Base-by-base conservation (phyloP, 1,140 invertebrate genomes). In the Pomacea maculata region DNA sequence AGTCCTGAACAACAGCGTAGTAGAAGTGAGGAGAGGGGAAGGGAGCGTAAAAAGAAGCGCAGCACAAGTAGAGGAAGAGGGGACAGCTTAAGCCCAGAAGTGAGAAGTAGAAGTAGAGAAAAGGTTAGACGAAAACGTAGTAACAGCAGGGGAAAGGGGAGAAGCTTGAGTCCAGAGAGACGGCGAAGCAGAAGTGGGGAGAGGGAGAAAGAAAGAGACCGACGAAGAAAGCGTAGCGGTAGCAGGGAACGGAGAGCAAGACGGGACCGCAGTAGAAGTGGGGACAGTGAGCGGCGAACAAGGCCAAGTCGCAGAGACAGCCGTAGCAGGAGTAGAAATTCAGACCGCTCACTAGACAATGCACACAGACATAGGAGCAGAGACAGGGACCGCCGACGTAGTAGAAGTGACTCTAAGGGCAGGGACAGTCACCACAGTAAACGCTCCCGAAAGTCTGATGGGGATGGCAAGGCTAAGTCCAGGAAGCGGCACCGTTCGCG, bases 401-500 rank as follows among this genome's bases (percentile, higher is more conserved):
- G 81, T 55, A 64, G 68, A 19, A 84, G 79, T 68, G 25, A 64
- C 45, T 81, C 79, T 5, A 67, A 34, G 19, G 80, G 72, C 10
- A 78, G 74, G 29, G 55, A 67, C 9, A 61, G 76, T 45, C 74
- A 63, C 2, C n/a, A 75, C 29, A 45, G 72, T 15, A 71, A 76
- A 17, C 57, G 54, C 57, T 71, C 67, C 63, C 57, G 45, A 8
- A 72, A 67, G 29, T 75, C 54, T 71, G 72, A 79, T 54, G 79
- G 63, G 55, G 82, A 61, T 21, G 76, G 45, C 7, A 74, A 79
- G 29, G 45, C 85, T 5, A 88, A 87, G 76, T 82, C 86, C 34
- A 67, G 72, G 25, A 86, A 85, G 75, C 78, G 83, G 63, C 80
- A 75, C 63, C 79, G 78, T 21, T 85, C 85, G 12, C 77, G 80